Percentiles rank a stretch among this genome's conserved stretches.
Evolutionary conservation across 2,888 invertebrate genomes (phyloP).

Genomic region (Epinotia demarniana): DNA sequence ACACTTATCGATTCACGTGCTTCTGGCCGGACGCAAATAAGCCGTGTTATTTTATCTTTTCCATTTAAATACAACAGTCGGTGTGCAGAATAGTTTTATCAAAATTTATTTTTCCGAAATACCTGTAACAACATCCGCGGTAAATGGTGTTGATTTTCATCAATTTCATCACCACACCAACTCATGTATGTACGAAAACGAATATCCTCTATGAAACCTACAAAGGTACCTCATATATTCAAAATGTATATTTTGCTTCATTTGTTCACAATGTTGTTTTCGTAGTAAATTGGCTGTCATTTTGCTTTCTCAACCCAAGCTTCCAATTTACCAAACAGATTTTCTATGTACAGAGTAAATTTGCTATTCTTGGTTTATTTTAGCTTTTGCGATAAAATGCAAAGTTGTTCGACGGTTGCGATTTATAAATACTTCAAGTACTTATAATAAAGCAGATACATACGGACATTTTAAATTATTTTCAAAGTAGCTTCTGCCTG

Average conservation of each 20-base stretch:
- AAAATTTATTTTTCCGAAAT: conserved; percentile 18
- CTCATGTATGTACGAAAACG: background rate
- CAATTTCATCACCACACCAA: background rate
- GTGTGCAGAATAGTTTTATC: conserved; percentile 22
- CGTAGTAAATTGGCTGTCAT: conserved; percentile 2
- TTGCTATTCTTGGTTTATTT: background rate
- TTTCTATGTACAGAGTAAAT: conserved; percentile 1
- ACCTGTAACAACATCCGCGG: conserved; percentile 21
- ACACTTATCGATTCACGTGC: conserved; percentile 44
- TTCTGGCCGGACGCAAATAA: conserved; percentile 56
- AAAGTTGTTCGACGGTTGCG: background rate
- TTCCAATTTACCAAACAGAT: conserved; percentile 9
- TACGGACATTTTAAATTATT: background rate
- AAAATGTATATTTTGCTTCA: conserved; percentile 1
- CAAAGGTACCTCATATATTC: background rate
- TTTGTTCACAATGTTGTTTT: conserved; percentile 7
- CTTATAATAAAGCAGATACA: background rate
- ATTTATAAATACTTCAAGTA: background rate
- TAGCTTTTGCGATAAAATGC: background rate
- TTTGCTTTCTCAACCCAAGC: background rate
- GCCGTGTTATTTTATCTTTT: conserved; percentile 62
- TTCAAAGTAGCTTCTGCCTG: too few species aligned
- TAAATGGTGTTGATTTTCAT: conserved; percentile 9
- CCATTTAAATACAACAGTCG: conserved; percentile 30
- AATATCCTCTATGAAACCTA: background rate